These are phyloP conservation scores for Anisognathus igniventris DNA, from an alignment of 2,797 vertebrate species.

Conservation along the genomic window DNA sequence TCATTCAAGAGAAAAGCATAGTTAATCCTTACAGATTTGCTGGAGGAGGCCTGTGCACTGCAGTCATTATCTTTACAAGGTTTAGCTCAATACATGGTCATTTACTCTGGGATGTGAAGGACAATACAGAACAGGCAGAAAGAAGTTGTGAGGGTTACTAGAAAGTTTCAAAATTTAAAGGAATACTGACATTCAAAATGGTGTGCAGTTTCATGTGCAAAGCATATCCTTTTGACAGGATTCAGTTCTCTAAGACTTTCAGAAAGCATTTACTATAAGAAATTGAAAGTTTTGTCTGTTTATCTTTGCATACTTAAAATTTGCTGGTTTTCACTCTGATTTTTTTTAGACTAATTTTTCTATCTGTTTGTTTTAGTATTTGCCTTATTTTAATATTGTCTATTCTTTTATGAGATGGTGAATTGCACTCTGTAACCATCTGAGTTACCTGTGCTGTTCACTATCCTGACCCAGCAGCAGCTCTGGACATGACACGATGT, in stretches of 20 bases:
- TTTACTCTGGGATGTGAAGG: neutral
- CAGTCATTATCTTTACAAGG: neutral
- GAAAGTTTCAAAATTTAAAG: neutral
- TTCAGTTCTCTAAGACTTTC: neutral
- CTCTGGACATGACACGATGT: neutral
- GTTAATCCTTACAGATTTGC: neutral
- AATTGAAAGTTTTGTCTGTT: neutral
- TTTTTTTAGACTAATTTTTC: neutral
- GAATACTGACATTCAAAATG: neutral
- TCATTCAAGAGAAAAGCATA: neutral
- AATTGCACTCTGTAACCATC: neutral
- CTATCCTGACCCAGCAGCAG: neutral
- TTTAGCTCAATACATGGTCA: neutral
- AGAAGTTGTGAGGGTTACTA: neutral
- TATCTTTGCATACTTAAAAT: neutral
- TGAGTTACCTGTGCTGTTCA: neutral
- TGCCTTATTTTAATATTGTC: neutral
- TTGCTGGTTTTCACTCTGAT: neutral
- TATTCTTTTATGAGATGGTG: neutral
- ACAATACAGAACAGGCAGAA: neutral
- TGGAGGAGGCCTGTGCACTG: neutral
- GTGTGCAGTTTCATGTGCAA: neutral
- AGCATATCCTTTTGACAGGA: neutral
- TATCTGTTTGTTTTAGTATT: neutral
- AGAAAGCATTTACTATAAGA: neutral